Base-by-base conservation (phyloP, 2,113 vertebrate genomes). In the Sinosuthora webbiana region DNA sequence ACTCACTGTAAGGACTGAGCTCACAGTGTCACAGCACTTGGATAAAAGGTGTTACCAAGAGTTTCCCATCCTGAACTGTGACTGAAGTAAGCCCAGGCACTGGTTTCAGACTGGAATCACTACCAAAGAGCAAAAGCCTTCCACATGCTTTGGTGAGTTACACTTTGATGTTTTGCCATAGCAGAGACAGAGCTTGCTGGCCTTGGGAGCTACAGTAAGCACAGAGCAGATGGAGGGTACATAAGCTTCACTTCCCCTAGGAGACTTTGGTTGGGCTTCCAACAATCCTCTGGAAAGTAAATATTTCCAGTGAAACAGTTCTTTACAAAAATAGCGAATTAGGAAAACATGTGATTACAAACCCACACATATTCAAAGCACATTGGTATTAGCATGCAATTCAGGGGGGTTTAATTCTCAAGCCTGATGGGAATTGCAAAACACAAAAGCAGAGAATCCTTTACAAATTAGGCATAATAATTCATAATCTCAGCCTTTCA, bases 401-500 rank as follows among this genome's bases (percentile, higher is more conserved):
- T 92, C 87, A 74, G 63, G 84, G 71, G 71, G 68, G 24, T 65
- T 94, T 94, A 92, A 83, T 95, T 76, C 90, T 92, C 88, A 80
- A 83, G 64, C 79, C 92, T 93, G 85, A 92, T 67, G 83, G 92
- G 80, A 96, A 96, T 68, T 90, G 68, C 88, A 78, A 81, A 95
- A 93, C 85, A 95, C 79, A 95, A 96, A 92, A 95, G 92, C 90
- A 81, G 69, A 94, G 85, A 96, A 96, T 96, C 94, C 92, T 76
- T 93, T 96, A 95, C 94, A 96, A 96, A 96, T 94, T 95, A 90
- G 92, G 92, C 90, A 94, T 83, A 94, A 94, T 89, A 96, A 93
- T 92, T 96, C 75, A 93, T 92, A 94, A 96, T 93, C 93, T 93
- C 60, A 86, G 93, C 64, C 83, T 89, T 86, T 87, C 73, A 45